phyloP scores from a whole-genome alignment of 2,888 invertebrate genomes.

The Scelioninae gen. 1 region DNA sequence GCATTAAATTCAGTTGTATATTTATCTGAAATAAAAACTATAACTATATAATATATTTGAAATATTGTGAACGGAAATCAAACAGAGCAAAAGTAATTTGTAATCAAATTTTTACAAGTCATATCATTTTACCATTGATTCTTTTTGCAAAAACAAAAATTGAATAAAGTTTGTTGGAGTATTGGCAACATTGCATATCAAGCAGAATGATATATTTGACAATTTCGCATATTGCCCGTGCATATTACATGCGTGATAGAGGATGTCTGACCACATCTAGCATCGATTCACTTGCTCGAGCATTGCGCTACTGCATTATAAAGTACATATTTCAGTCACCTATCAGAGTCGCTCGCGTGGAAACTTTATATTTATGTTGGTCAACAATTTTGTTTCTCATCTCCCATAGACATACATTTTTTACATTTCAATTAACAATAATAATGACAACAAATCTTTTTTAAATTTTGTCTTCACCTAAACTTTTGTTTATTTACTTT shows the following conservation, averaged over 20 bases:
- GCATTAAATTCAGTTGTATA: too few species aligned
- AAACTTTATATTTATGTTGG: conserved; percentile 16
- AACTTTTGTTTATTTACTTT: too few species aligned
- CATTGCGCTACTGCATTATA: conserved; percentile 57
- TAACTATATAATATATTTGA: too few species aligned
- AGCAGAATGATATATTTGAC: conserved; percentile 81
- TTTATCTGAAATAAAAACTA: too few species aligned
- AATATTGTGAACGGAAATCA: too few species aligned
- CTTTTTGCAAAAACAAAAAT: conserved; percentile 73
- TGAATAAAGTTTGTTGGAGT: conserved; percentile 77
- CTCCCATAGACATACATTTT: neutral
- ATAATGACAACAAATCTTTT: neutral
- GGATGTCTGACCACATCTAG: conserved; percentile 73
- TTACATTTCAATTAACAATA: neutral
- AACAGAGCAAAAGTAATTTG: too few species aligned
- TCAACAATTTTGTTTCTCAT: conserved; percentile 10
- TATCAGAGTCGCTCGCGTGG: neutral
- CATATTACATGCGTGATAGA: conserved; percentile 77
- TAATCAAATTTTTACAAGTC: too few species aligned
- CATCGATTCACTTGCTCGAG: conserved; percentile 72
- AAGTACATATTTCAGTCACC: conserved; percentile 61
- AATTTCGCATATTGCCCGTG: conserved; percentile 78
- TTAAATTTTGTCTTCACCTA: neutral
- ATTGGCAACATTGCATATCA: conserved; percentile 75
- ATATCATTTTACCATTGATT: conserved; percentile 1